Evolutionary conservation across 2,888 invertebrate species (phyloP), one percentile per base, ranked within the genome.

Genomic region (Keiferia lycopersicella): DNA sequence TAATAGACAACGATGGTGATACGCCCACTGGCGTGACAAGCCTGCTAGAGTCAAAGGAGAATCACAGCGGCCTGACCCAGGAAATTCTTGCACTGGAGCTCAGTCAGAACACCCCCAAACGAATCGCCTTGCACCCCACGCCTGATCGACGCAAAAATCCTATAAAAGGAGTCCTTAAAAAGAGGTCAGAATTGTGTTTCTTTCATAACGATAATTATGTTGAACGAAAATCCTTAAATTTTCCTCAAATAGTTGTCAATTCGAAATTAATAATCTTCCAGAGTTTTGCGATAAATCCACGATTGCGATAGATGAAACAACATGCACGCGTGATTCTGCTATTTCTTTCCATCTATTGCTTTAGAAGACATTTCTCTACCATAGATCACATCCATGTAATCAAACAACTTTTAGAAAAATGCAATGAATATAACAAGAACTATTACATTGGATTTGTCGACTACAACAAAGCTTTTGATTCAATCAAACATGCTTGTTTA

Each of bases 71-170:
- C 0, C 86, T 95, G 1, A 95, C 95, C 2, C 94, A 95, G 74
- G 95, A 95, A 79, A 95, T 95, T 48, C 92, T 93, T 81, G 92
- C 94, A 0, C 78, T 95, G 65, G 95, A 95, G 68, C 91, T 95
- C 16, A 94, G 93, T 62, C 94, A 94, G 71, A 93, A 94, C 68
- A 95, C 95, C 12, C 95, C 95, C 0, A 94, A 94, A 78, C 93
- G 92, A 65, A 94, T 93, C 85, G 88, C 92, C n/a, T 81, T 82
- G 67, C 90, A 91, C 64, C 87, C 92, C 0, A 91, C 93, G 4
- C 88, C 90, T 0, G 92, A 89, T 30, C 89, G 92, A 71, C 81
- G 84, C 48, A 88, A 86, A 65, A 93, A 93, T 78, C 92, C 92
- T 20, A 83, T 92, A 14, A 93, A 93, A 71, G 93, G 94, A 26